Conservation (phyloP, 2,113 vertebrate species). For the Salminus brasiliensis region DNA sequence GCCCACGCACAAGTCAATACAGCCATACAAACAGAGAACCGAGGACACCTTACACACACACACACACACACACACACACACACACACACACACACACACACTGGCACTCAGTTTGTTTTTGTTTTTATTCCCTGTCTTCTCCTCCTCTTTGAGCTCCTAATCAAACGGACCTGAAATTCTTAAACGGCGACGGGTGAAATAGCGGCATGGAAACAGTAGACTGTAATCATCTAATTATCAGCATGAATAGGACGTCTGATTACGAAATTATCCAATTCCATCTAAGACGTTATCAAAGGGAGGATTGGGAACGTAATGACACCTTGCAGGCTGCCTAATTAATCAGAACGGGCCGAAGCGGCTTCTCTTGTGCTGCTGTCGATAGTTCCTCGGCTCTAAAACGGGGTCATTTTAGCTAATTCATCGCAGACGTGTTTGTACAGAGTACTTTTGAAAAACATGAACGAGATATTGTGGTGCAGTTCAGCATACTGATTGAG, state of each 20-base stretch:
- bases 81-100: neutral
- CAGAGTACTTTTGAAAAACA: neutral
- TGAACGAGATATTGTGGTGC: neutral
- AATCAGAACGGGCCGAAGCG: constrained; percentile 31
- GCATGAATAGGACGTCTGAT: constrained; percentile 49
- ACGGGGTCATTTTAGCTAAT: neutral
- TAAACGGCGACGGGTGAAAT: constrained; percentile 19
- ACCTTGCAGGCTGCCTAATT: constrained; percentile 39
- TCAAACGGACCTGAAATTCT: constrained; percentile 28
- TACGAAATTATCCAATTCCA: constrained; percentile 48
- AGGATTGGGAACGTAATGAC: neutral
- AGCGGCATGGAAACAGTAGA: constrained; percentile 32
- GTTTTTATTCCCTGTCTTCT: neutral
- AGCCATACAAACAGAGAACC: neutral
- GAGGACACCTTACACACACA: neutral
- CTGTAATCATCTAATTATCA: constrained; percentile 50
- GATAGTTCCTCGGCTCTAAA: neutral
- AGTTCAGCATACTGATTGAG: neutral
- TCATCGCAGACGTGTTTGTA: neutral
- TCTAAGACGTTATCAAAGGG: constrained; percentile 36
- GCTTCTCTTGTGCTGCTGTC: neutral
- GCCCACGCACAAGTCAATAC: constrained; percentile 1
- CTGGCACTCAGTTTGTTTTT: neutral
- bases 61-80: neutral
- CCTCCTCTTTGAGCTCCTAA: constrained; percentile 2